phyloP scores from a whole-genome alignment of 2,113 vertebrate genomes.

The Rhineura floridana region DNA sequence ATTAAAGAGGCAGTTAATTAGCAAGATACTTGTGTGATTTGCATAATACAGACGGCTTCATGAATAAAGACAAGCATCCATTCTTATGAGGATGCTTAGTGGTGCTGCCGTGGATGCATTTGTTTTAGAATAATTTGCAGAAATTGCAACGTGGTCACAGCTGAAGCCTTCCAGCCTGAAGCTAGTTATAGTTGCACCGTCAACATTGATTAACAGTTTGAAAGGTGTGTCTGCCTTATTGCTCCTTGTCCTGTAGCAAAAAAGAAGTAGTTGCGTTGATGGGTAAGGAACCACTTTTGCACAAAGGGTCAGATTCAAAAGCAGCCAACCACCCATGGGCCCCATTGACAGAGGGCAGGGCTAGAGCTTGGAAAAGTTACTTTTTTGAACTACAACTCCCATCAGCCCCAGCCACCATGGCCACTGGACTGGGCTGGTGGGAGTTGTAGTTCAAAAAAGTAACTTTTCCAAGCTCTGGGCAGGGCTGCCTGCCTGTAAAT shows the following conservation, averaged over 20 bases:
- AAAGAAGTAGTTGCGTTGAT: conserved; percentile 3
- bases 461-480: no score
- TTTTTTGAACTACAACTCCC: no score
- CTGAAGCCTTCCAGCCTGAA: conserved; percentile 5
- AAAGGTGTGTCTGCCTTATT: background rate
- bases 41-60: conserved; percentile 47
- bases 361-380: no score
- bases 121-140: conserved; percentile 48
- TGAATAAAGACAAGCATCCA: conserved; percentile 46
- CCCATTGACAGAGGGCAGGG: no score
- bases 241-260: background rate
- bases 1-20: conserved; percentile 57
- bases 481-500: no score
- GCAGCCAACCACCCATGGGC: no score
- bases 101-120: conserved; percentile 11
- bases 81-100: conserved; percentile 33
- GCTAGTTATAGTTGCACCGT: background rate
- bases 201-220: background rate
- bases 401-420: no score
- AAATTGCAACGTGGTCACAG: conserved; percentile 28
- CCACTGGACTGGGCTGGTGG: no score
- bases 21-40: conserved; percentile 45
- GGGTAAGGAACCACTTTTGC: no score
- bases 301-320: no score
- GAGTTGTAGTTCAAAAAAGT: no score